These are phyloP conservation scores for Pogonophryne albipinna DNA, from an alignment of 2,797 vertebrate genomes.

Conservation along the genomic window DNA sequence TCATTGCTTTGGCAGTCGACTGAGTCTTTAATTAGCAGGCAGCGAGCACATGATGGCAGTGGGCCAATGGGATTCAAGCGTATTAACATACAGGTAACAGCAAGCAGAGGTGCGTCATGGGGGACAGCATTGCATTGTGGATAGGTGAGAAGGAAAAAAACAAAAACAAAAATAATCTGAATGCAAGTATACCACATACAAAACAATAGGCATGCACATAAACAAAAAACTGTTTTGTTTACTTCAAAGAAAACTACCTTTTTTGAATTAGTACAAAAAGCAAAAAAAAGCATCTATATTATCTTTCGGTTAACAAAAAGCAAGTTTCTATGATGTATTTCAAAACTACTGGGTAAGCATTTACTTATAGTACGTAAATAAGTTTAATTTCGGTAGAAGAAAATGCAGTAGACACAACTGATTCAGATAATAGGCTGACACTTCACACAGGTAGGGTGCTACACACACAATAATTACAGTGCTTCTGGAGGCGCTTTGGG, in stretches of 20 bases:
- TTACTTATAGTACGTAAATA: slow-evolving; percentile 63
- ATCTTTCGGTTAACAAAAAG: slow-evolving; percentile 84
- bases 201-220: slow-evolving; percentile 99
- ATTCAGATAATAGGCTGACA: slow-evolving; percentile 43
- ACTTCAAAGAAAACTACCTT: slow-evolving; percentile 93
- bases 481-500: slow-evolving; percentile 26
- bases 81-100: slow-evolving; percentile 99
- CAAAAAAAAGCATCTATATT: slow-evolving; percentile 92
- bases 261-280: slow-evolving; percentile 93
- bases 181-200: slow-evolving; percentile 99
- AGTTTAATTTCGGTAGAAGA: slow-evolving; percentile 42
- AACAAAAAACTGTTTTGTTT: slow-evolving; percentile 92
- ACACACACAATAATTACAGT: slow-evolving; percentile 41
- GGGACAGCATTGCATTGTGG: slow-evolving; percentile 99
- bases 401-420: slow-evolving; percentile 62
- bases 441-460: slow-evolving; percentile 46
- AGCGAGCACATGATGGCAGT: slow-evolving; percentile 99
- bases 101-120: slow-evolving; percentile 99
- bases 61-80: slow-evolving; percentile 99
- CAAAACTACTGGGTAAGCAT: slow-evolving; percentile 71
- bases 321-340: slow-evolving; percentile 84
- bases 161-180: slow-evolving; percentile 96
- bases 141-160: slow-evolving; percentile 99
- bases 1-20: slow-evolving; percentile 99
- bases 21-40: slow-evolving; percentile 99